Evolutionary conservation across 2,888 invertebrate genomes (phyloP), one percentile per base, ranked within the genome.

Genomic region (Nymphalis urticae): DNA sequence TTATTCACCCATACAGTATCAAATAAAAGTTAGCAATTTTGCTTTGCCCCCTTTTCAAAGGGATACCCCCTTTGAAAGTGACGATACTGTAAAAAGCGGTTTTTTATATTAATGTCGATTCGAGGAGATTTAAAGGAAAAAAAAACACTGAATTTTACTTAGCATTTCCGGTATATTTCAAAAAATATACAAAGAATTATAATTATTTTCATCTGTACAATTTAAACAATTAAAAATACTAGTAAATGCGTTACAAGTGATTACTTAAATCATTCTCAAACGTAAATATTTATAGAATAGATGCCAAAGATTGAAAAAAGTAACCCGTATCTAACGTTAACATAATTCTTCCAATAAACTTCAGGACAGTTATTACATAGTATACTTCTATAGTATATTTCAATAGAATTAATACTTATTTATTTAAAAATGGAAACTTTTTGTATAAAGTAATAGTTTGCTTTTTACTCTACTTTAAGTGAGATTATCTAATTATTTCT

Each of bases 131-230:
- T 27, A 13, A 27, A 24, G 27, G 17, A 72, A 69, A 66, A 66
- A 53, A 69, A 73, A 65, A 66, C 62, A 42, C 21, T n/a, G 19
- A 58, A 62, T 69, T 19, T 64, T 75, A 77, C 77, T 80, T 86
- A 82, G 80, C 83, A 86, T 85, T 86, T 85, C 58, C 76, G 79
- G 87, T 89, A 88, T 90, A 90, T 87, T 90, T 89, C 84, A 85
- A 89, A 89, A 89, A 90, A 90, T 90, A 90, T 89, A 89, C 89
- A 89, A 89, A 89, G 84, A 85, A 88, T 58, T 58, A 86, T 75
- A 83, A 83, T 82, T 84, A 87, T 83, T 84, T 86, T 85, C 82
- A 85, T 87, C 89, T 90, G 88, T 90, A 90, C 89, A 90, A 79
- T 84, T 85, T 85, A 82, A 86, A 84, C 81, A 82, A 79, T 83